Base-by-base conservation (phyloP, 2,113 vertebrate genomes). In the Clarias macrocephalus region DNA sequence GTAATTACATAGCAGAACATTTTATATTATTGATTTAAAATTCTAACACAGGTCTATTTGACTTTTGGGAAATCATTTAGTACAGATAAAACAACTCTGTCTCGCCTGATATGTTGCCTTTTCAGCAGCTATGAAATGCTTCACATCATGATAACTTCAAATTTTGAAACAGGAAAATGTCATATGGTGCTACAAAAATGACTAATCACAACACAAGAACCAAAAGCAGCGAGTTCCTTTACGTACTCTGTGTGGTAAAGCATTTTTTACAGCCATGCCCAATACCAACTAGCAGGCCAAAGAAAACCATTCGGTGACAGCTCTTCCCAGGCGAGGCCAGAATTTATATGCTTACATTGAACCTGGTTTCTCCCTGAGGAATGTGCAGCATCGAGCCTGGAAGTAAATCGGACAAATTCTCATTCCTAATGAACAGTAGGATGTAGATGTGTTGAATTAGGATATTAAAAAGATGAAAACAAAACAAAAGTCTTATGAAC, bases 301-400 rank as follows among this genome's bases (percentile, higher is more conserved):
- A 93, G 83, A 88, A 87, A 92, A 93, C 88, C 90, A 88, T 48
- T 52, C 48, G 91, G 91, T 92, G 91, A 92, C 92, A 91, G 89
- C 88, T 82, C 19, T 88, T 85, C 52, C 85, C 30, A 91, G 92
- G 89, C 89, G 89, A 88, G 75, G 77, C 83, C 23, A 91, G 83
- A 89, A 92, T 92, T 91, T 93, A 90, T 87, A 90, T 94, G 94
- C 84, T 92, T 92, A 88, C 92, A 88, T 90, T 94, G 89, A 92
- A 88, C 90, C 79, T 92, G 88, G 91, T 91, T 93, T 92, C 92
- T 91, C 91, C 89, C 90, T 88, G 91, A 93, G 89, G 92, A 92
- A 93, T 93, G 92, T 92, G 91, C 84, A 91, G 90, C 88, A 87
- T 88, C 80, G 89, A 89, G 80, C 16, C 73, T 52, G 59, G 75